Evolutionary conservation across 2,113 vertebrate species (phyloP).

Genomic region (Deroptyus accipitrinus): DNA sequence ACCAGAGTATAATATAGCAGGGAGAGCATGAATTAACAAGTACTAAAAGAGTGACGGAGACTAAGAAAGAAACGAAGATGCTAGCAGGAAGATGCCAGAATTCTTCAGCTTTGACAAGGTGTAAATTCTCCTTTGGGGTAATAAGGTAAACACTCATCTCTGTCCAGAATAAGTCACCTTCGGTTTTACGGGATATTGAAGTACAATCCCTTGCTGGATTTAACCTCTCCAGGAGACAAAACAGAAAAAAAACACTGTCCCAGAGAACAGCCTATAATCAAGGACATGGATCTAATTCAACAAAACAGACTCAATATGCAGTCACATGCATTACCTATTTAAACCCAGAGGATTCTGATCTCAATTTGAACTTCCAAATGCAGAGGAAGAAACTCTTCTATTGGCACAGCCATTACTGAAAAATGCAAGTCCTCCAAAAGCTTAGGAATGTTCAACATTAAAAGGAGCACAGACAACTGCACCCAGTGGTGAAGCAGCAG

Average conservation of each 20-base stretch:
- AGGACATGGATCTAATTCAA: not conserved
- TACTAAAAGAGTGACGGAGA: not conserved
- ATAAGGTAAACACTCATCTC: not conserved
- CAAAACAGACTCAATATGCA: not conserved
- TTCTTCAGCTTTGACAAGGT: constrained; percentile 14
- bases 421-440: not conserved
- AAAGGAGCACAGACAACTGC: not conserved
- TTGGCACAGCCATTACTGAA: not conserved
- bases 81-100: not conserved
- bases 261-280: not conserved
- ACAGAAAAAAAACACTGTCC: not conserved
- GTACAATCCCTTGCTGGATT: not conserved
- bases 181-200: not conserved
- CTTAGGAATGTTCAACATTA: not conserved
- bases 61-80: not conserved
- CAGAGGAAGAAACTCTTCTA: not conserved
- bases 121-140: not conserved
- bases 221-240: not conserved
- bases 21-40: constrained; percentile 42
- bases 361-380: not conserved
- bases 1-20: not conserved
- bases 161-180: not conserved
- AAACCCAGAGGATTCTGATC: not conserved
- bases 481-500: not conserved
- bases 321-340: not conserved